Conservation (phyloP, 2,113 vertebrate genomes). For the Gallinago media region DNA sequence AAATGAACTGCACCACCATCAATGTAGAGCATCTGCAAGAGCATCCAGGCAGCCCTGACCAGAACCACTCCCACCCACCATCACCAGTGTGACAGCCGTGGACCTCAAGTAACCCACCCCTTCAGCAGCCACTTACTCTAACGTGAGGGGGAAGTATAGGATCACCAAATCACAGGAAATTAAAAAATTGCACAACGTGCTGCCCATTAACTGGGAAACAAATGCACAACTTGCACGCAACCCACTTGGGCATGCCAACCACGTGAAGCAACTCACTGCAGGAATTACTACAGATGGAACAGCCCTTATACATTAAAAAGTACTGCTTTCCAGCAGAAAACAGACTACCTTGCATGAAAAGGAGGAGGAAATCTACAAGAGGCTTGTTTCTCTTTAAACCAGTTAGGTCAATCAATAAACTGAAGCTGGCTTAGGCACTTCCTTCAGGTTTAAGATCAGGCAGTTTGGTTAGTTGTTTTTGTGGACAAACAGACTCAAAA, state of each 20-base stretch:
- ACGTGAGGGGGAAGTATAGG: background rate
- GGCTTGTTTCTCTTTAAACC: background rate
- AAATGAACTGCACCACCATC: background rate
- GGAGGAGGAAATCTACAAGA: background rate
- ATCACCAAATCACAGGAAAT: no score
- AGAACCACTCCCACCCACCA: background rate
- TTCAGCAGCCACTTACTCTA: background rate
- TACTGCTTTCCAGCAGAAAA: background rate
- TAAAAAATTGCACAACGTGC: background rate
- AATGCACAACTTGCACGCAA: background rate
- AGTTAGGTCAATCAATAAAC: background rate
- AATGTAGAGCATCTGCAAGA: background rate
- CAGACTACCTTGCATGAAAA: background rate
- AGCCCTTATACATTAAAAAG: background rate
- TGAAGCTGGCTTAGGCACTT: background rate
- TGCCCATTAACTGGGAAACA: fast-evolving
- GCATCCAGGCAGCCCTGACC: background rate
- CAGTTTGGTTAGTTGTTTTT: background rate
- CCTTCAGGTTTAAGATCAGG: background rate
- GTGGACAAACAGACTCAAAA: background rate
- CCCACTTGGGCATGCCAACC: background rate
- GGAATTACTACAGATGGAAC: background rate
- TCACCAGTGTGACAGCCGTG: background rate
- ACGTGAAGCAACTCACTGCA: background rate
- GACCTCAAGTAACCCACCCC: background rate